Conservation (phyloP, 2,113 vertebrate species). For the Eleginops maclovinus region DNA sequence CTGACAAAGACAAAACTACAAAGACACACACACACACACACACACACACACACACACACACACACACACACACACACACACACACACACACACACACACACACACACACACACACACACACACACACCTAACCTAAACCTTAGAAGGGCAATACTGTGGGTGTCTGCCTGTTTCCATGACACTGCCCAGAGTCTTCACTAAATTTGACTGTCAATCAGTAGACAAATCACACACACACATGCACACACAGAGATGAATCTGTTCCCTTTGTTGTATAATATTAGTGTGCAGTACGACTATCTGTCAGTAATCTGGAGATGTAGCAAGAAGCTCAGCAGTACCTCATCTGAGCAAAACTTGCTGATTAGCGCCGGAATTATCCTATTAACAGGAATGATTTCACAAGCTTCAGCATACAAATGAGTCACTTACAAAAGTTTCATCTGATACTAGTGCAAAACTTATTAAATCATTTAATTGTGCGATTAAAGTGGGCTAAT, state of each 20-base stretch:
- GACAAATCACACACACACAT: constrained; percentile 8
- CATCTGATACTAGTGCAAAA: constrained; percentile 68
- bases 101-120: background rate
- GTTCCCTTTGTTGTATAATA: constrained; percentile 35
- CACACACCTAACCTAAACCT: constrained; percentile 28
- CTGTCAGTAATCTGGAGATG: constrained; percentile 60
- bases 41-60: background rate
- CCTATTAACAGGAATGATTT: constrained; percentile 67
- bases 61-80: constrained; percentile 8
- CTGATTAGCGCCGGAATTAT: constrained; percentile 72
- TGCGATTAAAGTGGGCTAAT: constrained; percentile 71
- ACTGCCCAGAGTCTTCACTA: constrained; percentile 31
- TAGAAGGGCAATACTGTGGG: constrained; percentile 42
- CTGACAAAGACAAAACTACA: background rate
- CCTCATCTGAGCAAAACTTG: constrained; percentile 57
- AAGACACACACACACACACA: constrained; percentile 5
- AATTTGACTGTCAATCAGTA: constrained; percentile 34
- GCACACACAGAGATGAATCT: constrained; percentile 16
- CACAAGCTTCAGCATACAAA: constrained; percentile 68
- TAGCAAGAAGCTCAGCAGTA: constrained; percentile 52
- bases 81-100: constrained; percentile 4
- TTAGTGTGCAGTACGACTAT: constrained; percentile 18
- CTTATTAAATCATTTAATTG: constrained; percentile 74
- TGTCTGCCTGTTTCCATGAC: constrained; percentile 62
- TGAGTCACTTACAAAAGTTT: constrained; percentile 72